A percentile compares a stretch with the other conserved stretches of the same genome.
Conservation (phyloP, 2,888 invertebrate species). For the Lasius fuliginosus region DNA sequence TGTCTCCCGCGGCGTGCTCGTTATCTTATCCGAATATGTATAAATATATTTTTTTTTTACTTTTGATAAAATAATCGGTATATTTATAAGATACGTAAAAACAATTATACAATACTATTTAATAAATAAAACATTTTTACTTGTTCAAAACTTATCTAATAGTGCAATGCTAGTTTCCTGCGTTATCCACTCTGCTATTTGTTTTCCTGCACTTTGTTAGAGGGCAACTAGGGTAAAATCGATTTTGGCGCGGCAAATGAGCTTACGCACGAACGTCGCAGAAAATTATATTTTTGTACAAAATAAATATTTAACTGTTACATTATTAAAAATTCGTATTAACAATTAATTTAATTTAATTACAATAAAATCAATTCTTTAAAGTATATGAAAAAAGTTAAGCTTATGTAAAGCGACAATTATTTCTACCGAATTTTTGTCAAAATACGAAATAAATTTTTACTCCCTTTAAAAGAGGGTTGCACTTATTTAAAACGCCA, state of each 20-base stretch:
- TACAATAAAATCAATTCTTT: neutral
- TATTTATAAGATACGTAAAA: neutral
- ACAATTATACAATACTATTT: neutral
- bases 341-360: neutral
- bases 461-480: neutral
- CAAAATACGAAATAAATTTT: neutral
- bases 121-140: neutral
- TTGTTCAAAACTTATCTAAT: neutral
- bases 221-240: slow-evolving; percentile 34
- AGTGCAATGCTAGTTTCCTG: slow-evolving; percentile 22
- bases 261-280: neutral
- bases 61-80: neutral
- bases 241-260: neutral
- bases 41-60: neutral
- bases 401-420: neutral
- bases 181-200: neutral
- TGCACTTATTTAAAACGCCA: neutral
- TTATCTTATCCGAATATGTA: neutral
- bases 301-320: slow-evolving; percentile 5
- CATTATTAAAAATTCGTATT: neutral
- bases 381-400: neutral
- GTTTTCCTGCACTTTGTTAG: slow-evolving; percentile 24
- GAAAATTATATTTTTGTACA: neutral
- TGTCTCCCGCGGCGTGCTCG: neutral
- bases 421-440: neutral